These are phyloP conservation scores for Holocentrus rufus DNA, from an alignment of 2,797 vertebrate genomes.

Conservation along the genomic window DNA sequence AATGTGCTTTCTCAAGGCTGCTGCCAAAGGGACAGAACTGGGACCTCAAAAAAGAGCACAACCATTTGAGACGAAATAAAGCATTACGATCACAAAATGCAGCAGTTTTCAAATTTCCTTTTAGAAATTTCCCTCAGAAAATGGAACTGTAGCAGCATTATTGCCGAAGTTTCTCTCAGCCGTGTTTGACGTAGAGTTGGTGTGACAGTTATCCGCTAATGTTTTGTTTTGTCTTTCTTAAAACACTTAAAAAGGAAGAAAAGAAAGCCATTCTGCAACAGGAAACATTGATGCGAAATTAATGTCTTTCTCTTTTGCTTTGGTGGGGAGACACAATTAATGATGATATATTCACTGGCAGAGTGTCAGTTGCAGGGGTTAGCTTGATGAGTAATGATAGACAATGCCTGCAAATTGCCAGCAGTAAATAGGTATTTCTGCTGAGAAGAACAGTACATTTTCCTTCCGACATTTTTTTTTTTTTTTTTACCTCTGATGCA, in stretches of 20 bases:
- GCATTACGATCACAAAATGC: neutral
- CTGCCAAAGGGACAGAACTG: neutral
- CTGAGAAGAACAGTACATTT: constrained; percentile 36
- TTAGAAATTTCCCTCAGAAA: neutral
- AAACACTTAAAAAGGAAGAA: neutral
- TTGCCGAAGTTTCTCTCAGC: constrained; percentile 4
- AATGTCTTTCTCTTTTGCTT: constrained; percentile 8
- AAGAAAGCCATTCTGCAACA: too few species aligned
- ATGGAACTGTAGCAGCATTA: neutral
- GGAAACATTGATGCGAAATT: too few species aligned
- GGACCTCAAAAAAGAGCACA: neutral
- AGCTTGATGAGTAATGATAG: constrained; percentile 44
- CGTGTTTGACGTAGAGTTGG: neutral
- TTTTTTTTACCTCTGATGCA: constrained; percentile 23
- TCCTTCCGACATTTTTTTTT: constrained; percentile 10
- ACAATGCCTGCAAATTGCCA: constrained; percentile 28
- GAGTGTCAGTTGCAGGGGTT: constrained; percentile 35
- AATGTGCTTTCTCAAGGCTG: neutral
- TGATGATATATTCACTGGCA: constrained; percentile 24
- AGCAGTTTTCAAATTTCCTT: neutral
- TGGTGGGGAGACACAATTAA: constrained; percentile 13
- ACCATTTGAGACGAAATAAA: neutral
- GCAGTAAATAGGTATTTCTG: constrained; percentile 26
- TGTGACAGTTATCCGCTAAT: constrained; percentile 3
- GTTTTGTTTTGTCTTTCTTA: constrained; percentile 13